Conservation (phyloP, 1,140 invertebrate species). For the Wasmannia auropunctata region DNA sequence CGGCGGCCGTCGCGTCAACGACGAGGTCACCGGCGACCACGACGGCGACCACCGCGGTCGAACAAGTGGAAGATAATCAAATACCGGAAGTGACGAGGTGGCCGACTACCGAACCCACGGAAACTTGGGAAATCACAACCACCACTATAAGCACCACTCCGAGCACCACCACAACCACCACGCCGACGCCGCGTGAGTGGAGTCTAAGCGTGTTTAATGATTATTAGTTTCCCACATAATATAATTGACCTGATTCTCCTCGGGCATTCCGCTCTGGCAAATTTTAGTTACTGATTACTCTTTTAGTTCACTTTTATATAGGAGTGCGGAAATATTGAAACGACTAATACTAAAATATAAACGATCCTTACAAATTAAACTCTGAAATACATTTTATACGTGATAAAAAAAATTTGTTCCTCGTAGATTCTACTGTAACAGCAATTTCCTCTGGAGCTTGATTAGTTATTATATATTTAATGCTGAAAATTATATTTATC, state of each 20-base stretch:
- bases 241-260: background rate
- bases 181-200: conserved; percentile 88
- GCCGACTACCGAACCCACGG: conserved; percentile 78
- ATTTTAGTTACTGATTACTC: background rate
- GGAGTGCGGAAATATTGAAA: background rate
- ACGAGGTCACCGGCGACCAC: conserved; percentile 81
- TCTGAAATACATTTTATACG: background rate
- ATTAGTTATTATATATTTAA: conserved; percentile 12
- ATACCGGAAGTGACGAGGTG: conserved; percentile 82
- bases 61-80: conserved; percentile 80
- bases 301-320: background rate
- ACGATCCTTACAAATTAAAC: background rate
- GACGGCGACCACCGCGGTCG: conserved; percentile 76
- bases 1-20: conserved; percentile 70
- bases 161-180: conserved; percentile 88
- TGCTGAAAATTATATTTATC: background rate
- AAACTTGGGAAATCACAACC: conserved; percentile 83
- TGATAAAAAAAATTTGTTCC: background rate
- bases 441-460: background rate
- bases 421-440: background rate
- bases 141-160: conserved; percentile 85
- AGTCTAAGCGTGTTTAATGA: conserved; percentile 67
- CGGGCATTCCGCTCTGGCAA: background rate
- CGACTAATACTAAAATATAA: background rate
- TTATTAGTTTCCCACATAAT: conserved; percentile 10